Conservation (phyloP, 2,888 invertebrate species). For the Caenorhabditis angaria region DNA sequence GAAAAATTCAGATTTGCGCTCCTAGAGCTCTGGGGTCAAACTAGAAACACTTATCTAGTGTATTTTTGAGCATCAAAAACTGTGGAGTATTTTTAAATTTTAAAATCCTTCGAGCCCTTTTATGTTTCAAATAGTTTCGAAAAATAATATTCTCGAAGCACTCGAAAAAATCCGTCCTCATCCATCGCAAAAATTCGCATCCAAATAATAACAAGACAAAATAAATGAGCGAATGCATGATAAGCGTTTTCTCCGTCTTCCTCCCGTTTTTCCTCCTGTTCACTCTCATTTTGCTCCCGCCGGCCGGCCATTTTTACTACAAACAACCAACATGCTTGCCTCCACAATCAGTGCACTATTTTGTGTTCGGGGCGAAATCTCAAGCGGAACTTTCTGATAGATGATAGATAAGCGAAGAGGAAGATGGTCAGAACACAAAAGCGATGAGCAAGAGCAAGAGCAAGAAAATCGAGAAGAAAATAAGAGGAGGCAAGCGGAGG, state of each 20-base stretch:
- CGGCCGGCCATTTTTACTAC: constrained; percentile 29
- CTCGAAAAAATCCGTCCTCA: neutral
- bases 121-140: too few relatives aligned
- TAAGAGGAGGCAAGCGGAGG: neutral
- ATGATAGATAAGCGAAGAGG: constrained; percentile 3
- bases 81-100: too few relatives aligned
- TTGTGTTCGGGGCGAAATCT: constrained; percentile 6
- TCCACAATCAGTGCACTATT: constrained; percentile 8
- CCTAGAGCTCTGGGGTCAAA: too few relatives aligned
- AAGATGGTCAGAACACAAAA: neutral
- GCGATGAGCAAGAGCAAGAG: neutral
- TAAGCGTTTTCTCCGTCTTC: constrained; percentile 1
- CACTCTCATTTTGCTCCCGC: neutral
- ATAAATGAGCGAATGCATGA: too few relatives aligned
- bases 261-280: neutral
- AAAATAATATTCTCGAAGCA: constrained; percentile 12
- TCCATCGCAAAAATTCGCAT: constrained; percentile 3
- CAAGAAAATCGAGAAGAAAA: neutral
- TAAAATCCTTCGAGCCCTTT: too few relatives aligned
- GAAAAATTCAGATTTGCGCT: neutral
- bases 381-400: constrained; percentile 18
- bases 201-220: neutral
- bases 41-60: too few relatives aligned
- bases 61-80: too few relatives aligned
- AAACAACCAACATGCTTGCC: too few relatives aligned